A percentile compares a stretch with the other conserved stretches of the same genome.
phyloP scores from a whole-genome alignment of 2,888 invertebrate species.

The Unio delphinus region DNA sequence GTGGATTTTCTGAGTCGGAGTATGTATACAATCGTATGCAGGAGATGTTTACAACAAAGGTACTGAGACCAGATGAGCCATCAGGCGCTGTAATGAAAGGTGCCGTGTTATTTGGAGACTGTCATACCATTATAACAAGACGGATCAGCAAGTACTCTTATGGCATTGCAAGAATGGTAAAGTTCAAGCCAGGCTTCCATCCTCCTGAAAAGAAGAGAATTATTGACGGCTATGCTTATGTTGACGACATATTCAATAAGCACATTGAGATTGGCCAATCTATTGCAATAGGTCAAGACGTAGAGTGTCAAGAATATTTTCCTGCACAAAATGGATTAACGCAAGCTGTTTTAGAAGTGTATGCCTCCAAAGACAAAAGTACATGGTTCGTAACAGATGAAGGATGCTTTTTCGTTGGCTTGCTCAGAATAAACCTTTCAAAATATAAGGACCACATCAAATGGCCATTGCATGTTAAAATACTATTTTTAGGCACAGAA shows the following conservation, averaged over 20 bases:
- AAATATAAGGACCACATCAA: too few species aligned
- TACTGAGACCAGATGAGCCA: constrained; percentile 21
- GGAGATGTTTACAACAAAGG: not conserved
- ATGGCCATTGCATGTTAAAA: too few species aligned
- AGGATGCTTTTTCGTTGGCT: too few species aligned
- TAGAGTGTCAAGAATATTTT: too few species aligned
- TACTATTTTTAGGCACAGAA: too few species aligned
- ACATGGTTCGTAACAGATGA: too few species aligned
- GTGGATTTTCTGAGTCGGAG: not conserved
- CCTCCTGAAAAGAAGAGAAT: constrained; percentile 9
- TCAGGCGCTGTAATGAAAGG: constrained; percentile 24
- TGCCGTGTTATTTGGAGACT: constrained; percentile 27
- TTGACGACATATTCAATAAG: constrained; percentile 25
- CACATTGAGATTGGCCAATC: constrained; percentile 23
- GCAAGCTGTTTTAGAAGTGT: too few species aligned
- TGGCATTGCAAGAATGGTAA: constrained; percentile 25
- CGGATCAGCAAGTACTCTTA: constrained; percentile 29
- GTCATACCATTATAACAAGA: constrained; percentile 18
- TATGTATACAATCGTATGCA: not conserved
- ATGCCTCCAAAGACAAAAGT: too few species aligned
- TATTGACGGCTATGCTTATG: constrained; percentile 7
- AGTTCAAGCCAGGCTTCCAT: constrained; percentile 15
- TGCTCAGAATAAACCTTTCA: too few species aligned
- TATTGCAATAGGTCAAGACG: too few species aligned
- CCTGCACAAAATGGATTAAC: too few species aligned